A percentile compares a stretch with the other conserved stretches of the same genome.
These are phyloP conservation scores for Prunella himalayana DNA, from an alignment of 2,113 vertebrate species.

Conservation along the genomic window DNA sequence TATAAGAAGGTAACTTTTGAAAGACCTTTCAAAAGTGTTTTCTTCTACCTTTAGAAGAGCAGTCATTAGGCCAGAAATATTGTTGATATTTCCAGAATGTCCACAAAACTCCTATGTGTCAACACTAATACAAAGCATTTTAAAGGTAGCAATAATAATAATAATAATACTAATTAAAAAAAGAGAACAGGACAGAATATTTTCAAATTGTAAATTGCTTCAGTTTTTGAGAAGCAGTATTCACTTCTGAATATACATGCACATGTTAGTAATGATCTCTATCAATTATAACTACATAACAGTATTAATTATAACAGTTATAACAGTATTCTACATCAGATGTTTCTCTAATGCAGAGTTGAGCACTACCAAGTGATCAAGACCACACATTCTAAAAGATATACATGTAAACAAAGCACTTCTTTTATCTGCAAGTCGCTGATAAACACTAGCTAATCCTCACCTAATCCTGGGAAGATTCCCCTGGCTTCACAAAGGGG, in stretches of 20 bases:
- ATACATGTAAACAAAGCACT: neutral
- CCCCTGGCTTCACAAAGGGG: neutral
- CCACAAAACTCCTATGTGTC: neutral
- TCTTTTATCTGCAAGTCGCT: neutral
- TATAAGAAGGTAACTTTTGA: neutral
- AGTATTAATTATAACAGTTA: too few relatives aligned
- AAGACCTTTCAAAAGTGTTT: neutral
- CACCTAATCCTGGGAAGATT: slow-evolving; percentile 39
- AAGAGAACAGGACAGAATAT: neutral
- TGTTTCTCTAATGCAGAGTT: neutral
- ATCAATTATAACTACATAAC: neutral
- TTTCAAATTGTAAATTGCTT: neutral
- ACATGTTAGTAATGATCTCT: neutral
- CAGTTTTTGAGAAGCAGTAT: neutral
- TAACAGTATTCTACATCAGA: neutral
- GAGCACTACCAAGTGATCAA: neutral
- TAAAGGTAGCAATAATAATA: neutral
- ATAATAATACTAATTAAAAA: neutral
- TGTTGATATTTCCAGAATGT: neutral
- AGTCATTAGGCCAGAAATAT: neutral
- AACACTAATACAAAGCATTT: neutral
- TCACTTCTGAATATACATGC: neutral
- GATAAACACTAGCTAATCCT: slow-evolving; percentile 39
- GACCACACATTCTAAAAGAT: neutral
- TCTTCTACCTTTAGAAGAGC: neutral